Base-by-base conservation (phyloP, 2,888 invertebrate species). In the Portevinia maculata region DNA sequence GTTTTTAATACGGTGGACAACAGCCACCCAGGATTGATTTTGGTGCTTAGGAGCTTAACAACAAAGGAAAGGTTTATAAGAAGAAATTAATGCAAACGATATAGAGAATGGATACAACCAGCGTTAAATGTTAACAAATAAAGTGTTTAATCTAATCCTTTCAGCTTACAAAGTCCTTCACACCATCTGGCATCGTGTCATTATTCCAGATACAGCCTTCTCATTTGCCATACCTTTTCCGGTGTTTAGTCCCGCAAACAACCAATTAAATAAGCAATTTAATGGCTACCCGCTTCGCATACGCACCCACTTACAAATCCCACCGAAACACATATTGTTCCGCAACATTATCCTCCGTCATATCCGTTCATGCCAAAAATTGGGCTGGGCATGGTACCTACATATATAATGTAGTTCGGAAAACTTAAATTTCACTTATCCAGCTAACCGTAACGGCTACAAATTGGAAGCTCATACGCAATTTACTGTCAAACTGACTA, bases 311-410 rank as follows among this genome's bases (percentile, higher is more conserved):
- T 46, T 50, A 7, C 19, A 59, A 41, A 64, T 39, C 15, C n/a
- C n/a, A n/a, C n/a, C n/a, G n/a, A n/a, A 8, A 19, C 44, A 19
- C 37, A 70, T 59, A 70, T 28, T 13, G 59, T 70, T 70, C 59
- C 69, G 50, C 28, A 8, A 46, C 15, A 62, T 62, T 71, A 41
- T 32, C 41, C 15, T 39, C 52, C 13, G 13, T 15, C n/a, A 4
- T 37, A 34, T 3, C 21, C 9, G 13, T 44, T 3, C 3, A 19
- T 30, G 19, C 34, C 37, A 39, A 59, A 67, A 70, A 59, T 57
- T 19, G 60, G 71, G 65, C 32, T 79, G 53, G 79, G 73, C 60
- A 8, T 34, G 79, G 73, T 53, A 8, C 44, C 59, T 67, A 48
- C 50, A 79, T 67, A n/a, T n/a, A n/a, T n/a, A n/a, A n/a, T n/a